Base-by-base conservation (phyloP, 2,113 vertebrate genomes). In the Brachyistius frenatus region DNA sequence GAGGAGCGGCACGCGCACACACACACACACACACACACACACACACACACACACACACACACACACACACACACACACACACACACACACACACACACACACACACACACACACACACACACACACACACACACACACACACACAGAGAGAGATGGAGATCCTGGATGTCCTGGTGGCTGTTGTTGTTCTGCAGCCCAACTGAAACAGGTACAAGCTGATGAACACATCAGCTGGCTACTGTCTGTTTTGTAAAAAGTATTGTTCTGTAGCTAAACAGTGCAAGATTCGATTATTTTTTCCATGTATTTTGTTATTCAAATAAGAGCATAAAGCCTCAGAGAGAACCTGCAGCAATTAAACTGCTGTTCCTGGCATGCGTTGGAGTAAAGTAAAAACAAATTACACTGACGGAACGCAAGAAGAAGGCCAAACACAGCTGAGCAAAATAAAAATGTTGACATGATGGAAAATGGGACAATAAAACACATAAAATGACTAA, bases 101-200 rank as follows among this genome's bases (percentile, higher is more conserved):
- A 23, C 23, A 23, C 23, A 23, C 23, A 23, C 23, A 23, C 23
- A 23, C 23, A 23, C 23, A 23, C 23, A 23, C 23, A 23, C 23
- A 23, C 23, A 23, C 23, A 23, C 23, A 23, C 23, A 23, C 23
- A 23, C 23, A 23, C 23, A 23, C 23, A 23, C 23, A 23, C n/a
- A n/a, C n/a, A n/a, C n/a, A 23, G 23, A 23, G 23, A 23, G 23
- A 23, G 33, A 54, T 39, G 50, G 52, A n/a, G 58, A 73, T 37
- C 66, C 33, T 55, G 15, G 46, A 44, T 66, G 47, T 74, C 71
- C 63, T 39, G 39, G 31, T 61, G 67, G 44, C 13, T 66, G 47
- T 52, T 66, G 70, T 55, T 61, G 66, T 54, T 66, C 33, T 67
- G 62, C 63, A 55, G 49, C 35, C 61, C 50, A 60, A 63, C 32